phyloP scores from a whole-genome alignment of 2,888 invertebrate genomes.

The Liodrosophila aerea region DNA sequence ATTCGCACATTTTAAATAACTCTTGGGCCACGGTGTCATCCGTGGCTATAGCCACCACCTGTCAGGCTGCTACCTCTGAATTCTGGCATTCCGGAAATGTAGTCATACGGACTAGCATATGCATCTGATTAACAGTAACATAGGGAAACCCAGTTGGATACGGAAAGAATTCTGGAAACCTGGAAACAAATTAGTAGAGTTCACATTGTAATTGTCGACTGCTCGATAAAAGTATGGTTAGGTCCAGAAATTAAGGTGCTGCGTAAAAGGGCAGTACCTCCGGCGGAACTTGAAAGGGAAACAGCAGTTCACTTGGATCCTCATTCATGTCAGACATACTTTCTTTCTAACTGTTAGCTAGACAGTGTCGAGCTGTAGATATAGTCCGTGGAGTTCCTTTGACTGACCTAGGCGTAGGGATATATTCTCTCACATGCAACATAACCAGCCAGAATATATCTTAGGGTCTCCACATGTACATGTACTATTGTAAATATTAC shows the following conservation, averaged over 20 bases:
- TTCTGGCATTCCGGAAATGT: slow-evolving; percentile 56
- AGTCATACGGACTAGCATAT: slow-evolving; percentile 91
- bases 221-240: slow-evolving; percentile 97
- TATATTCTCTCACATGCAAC: too few species aligned
- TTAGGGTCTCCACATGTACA: too few species aligned
- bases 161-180: too few species aligned
- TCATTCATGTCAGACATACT: slow-evolving; percentile 91
- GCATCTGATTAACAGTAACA: slow-evolving; percentile 94
- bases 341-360: slow-evolving; percentile 93
- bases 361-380: slow-evolving; percentile 91
- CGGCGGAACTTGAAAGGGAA: slow-evolving; percentile 96
- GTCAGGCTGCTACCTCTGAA: slow-evolving; percentile 26
- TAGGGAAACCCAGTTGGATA: slow-evolving; percentile 97
- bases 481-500: too few species aligned
- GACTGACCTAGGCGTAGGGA: slow-evolving; percentile 87
- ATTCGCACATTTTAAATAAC: slow-evolving; percentile 44
- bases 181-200: too few species aligned
- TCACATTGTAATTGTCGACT: slow-evolving; percentile 91
- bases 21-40: slow-evolving; percentile 19
- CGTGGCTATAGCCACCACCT: not conserved
- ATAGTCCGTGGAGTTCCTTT: slow-evolving; percentile 96
- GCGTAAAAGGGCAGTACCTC: slow-evolving; percentile 94
- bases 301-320: slow-evolving; percentile 86
- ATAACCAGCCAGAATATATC: too few species aligned
- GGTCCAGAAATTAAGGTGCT: slow-evolving; percentile 93